These are phyloP conservation scores for Micoletzkya japonica DNA, from an alignment of 2,888 invertebrate species.

Conservation along the genomic window DNA sequence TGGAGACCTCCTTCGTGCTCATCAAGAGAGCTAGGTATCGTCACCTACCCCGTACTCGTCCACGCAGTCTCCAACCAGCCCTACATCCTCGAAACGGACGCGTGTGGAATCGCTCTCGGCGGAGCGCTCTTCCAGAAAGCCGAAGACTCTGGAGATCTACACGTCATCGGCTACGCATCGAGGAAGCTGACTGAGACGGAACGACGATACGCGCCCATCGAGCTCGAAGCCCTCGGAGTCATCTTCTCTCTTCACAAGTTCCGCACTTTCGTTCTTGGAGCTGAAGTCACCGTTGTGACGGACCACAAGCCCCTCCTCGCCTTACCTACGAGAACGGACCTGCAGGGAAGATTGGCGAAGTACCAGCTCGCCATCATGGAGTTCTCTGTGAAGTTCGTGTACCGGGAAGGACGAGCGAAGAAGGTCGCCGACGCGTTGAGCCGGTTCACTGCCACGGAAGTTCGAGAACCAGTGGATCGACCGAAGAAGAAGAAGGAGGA, in stretches of 20 bases:
- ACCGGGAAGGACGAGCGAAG: conserved; percentile 42
- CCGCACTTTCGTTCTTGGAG: conserved; percentile 33
- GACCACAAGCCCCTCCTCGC: conserved; percentile 34
- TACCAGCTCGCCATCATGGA: conserved; percentile 32
- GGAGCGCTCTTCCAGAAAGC: conserved; percentile 30
- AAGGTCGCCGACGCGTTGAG: conserved; percentile 36
- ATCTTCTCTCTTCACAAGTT: conserved; percentile 29
- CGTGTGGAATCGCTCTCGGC: conserved; percentile 32
- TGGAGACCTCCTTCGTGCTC: conserved; percentile 31
- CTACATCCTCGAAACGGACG: conserved; percentile 35
- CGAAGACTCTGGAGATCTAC: conserved; percentile 10
- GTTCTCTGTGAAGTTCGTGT: conserved; percentile 35
- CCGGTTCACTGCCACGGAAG: conserved; percentile 29
- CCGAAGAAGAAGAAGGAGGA: not conserved
- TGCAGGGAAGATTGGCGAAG: conserved; percentile 30
- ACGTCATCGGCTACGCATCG: conserved; percentile 31
- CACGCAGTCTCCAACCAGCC: conserved; percentile 20
- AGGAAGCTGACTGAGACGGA: conserved; percentile 31
- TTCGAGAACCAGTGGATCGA: conserved; percentile 10
- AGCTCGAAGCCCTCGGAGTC: conserved; percentile 34
- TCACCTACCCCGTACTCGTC: conserved; percentile 31
- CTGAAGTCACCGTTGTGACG: conserved; percentile 22
- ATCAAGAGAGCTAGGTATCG: conserved; percentile 33
- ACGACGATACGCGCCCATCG: conserved; percentile 30
- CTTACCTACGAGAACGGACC: conserved; percentile 28